Base-by-base conservation (phyloP, 92 coral and sea anemone species). In the Zoanthus sociatus region DNA sequence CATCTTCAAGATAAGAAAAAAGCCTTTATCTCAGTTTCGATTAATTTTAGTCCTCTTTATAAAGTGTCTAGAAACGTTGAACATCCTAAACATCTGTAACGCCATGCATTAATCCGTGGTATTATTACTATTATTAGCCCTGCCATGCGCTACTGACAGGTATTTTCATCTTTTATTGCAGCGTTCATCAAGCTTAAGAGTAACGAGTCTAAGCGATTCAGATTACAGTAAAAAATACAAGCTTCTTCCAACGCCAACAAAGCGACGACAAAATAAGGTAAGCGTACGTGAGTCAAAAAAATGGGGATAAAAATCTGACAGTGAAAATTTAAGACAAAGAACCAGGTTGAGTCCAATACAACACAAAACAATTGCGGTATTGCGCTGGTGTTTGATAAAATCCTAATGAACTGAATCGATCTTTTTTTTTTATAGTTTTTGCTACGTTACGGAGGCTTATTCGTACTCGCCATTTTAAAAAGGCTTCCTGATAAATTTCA, bases 181-280 rank as follows among this genome's bases (percentile, higher is more conserved):
- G 85, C 85, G 85, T 66, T 81, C 85, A 20, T 45, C 85, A 14
- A 81, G 85, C 66, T 46, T 81, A 14, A n/a, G 74, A 81, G 85
- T 72, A 79, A 79, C 84, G 63, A 63, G 14, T 18, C 26, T 76
- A 11, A 76, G 55, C 42, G 98, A 91, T 86, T 82, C 77, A 56
- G 96, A 93, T 6, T 94, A 89, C 82, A 94, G 96, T 33, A 94
- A 94, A 83, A 90, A 94, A 64, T 94, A 94, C 50, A 91, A 94
- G 60, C 92, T 94, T 12, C 94, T 90, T 3, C 95, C 95, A 21
- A 94, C 98, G 1, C 98, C 95, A 4, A 90, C 93, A 20, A 94
- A 94, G 61, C 93, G 90, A n/a, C 90, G 98, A 6, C 94, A 95
- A 37, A 94, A 90, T 81, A 94, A 94, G 95, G 97, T 94, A 86